phyloP scores from a whole-genome alignment of 2,888 invertebrate species.

The Drosophila stalkeri region DNA sequence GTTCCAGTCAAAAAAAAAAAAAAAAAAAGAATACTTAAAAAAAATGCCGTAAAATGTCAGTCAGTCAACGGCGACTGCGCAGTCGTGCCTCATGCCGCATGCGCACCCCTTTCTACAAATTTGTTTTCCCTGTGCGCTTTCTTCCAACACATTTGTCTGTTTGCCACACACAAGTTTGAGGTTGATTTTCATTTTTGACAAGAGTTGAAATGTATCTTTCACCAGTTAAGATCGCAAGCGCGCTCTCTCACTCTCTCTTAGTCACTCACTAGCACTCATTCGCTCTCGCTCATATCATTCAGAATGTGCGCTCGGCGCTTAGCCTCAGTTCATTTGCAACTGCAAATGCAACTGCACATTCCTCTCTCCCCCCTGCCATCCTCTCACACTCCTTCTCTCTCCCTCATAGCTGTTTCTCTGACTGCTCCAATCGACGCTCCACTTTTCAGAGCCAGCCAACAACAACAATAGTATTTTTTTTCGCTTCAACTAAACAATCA shows the following conservation, averaged over 20 bases:
- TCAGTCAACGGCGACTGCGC: conserved; percentile 70
- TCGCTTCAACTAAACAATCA: conserved; percentile 81
- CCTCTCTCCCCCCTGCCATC: background rate
- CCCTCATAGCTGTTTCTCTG: conserved; percentile 31
- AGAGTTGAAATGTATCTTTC: conserved; percentile 81
- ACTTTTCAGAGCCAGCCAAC: conserved; percentile 74
- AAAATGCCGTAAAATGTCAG: conserved; percentile 75
- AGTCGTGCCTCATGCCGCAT: conserved; percentile 23
- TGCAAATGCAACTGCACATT: conserved; percentile 42
- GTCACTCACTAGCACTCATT: background rate
- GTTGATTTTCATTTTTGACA: conserved; percentile 77
- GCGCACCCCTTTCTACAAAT: conserved; percentile 30
- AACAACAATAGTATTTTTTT: conserved; percentile 32
- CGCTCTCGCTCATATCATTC: conserved; percentile 8
- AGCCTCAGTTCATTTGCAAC: conserved; percentile 33
- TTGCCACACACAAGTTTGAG: conserved; percentile 65
- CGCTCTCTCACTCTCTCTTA: background rate
- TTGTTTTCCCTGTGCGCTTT: conserved; percentile 61
- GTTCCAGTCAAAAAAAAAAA: conserved; percentile 46
- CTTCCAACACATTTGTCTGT: conserved; percentile 78
- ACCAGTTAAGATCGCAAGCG: conserved; percentile 49
- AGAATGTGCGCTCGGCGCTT: conserved; percentile 49
- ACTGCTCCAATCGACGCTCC: conserved; percentile 71
- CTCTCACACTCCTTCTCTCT: background rate
- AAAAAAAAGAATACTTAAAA: conserved; percentile 4